Conservation (phyloP, 2,113 vertebrate genomes). For the Phalacrocorax carbo region DNA sequence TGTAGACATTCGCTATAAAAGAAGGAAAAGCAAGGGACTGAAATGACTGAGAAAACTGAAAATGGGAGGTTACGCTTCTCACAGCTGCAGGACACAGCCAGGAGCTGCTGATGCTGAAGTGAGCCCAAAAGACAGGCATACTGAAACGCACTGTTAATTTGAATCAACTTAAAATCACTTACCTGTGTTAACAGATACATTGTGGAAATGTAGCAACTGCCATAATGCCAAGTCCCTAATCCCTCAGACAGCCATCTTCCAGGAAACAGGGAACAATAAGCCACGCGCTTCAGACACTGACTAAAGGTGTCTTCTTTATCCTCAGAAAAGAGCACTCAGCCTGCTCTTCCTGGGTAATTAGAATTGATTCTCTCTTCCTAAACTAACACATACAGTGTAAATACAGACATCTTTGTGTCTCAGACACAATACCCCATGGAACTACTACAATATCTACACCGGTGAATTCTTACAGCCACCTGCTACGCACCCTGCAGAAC, state of each 20-base stretch:
- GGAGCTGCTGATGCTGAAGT: background rate
- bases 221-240: background rate
- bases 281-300: background rate
- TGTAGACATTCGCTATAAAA: background rate
- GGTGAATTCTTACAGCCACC: background rate
- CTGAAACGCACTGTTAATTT: background rate
- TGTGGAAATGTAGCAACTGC: background rate
- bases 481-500: background rate
- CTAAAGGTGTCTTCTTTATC: background rate
- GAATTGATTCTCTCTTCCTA: background rate
- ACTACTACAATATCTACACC: background rate
- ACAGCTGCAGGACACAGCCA: background rate
- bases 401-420: background rate
- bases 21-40: background rate
- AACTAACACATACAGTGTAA: background rate
- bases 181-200: background rate
- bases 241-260: background rate
- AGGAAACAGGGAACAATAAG: background rate
- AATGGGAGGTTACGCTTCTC: background rate
- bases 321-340: background rate
- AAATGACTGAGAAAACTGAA: background rate
- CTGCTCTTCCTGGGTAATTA: background rate
- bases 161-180: background rate
- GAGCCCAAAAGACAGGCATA: background rate
- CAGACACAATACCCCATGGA: background rate